A percentile compares a stretch with the other conserved stretches of the same genome.
Evolutionary conservation across 2,888 invertebrate species (phyloP).

Genomic region (Conomelus anceps): DNA sequence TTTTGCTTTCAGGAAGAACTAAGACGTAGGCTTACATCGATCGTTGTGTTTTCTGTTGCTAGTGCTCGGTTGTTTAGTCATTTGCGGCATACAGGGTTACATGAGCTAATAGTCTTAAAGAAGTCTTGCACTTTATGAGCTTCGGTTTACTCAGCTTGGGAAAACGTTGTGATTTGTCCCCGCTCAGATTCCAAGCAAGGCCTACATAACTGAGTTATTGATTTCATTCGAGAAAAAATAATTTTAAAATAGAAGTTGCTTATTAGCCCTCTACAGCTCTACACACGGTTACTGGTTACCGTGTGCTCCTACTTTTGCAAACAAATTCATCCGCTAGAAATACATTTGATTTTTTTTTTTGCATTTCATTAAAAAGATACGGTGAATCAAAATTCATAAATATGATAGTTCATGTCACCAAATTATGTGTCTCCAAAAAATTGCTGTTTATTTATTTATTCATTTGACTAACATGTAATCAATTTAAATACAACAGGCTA

Average conservation of each 20-base stretch:
- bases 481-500: too few species aligned
- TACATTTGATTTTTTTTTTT: too few species aligned
- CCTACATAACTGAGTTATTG: not conserved
- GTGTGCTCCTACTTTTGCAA: not conserved
- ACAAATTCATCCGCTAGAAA: too few species aligned
- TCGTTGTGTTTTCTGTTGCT: not conserved
- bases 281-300: too few species aligned
- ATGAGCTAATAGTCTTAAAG: not conserved
- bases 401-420: too few species aligned
- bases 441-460: too few species aligned
- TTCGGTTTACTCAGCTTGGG: constrained; percentile 4
- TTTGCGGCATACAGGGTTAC: not conserved
- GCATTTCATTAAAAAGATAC: too few species aligned
- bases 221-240: not conserved
- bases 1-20: not conserved
- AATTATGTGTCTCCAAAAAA: too few species aligned
- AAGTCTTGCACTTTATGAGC: not conserved
- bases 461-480: too few species aligned
- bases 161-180: constrained; percentile 7
- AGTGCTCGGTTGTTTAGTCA: not conserved
- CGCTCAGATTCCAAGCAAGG: not conserved
- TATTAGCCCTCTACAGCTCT: not conserved
- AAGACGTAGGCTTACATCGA: not conserved
- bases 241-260: not conserved
- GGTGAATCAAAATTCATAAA: too few species aligned